A percentile compares a stretch with the other conserved stretches of the same genome.
These are phyloP conservation scores for Chelon labrosus DNA, from an alignment of 2,797 vertebrate species.

Conservation along the genomic window DNA sequence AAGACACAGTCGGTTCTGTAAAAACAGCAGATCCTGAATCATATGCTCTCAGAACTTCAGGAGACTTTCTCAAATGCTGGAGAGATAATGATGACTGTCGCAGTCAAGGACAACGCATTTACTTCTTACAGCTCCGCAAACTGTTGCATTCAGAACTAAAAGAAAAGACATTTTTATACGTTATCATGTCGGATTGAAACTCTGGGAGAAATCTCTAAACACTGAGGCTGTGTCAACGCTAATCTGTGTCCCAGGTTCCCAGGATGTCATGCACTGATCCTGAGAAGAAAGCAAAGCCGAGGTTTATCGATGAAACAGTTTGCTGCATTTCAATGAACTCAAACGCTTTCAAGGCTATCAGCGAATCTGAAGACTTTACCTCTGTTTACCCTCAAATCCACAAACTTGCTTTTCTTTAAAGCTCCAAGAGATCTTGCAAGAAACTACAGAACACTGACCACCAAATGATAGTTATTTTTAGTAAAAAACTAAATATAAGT, in stretches of 20 bases:
- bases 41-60: neutral
- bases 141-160: neutral
- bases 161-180: neutral
- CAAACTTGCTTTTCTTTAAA: neutral
- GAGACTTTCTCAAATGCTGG: neutral
- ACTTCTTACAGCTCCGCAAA: neutral
- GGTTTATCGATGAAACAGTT: slow-evolving; percentile 8
- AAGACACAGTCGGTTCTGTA: neutral
- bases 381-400: slow-evolving; percentile 22
- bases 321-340: slow-evolving; percentile 25
- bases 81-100: neutral
- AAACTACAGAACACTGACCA: neutral
- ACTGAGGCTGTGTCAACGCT: slow-evolving; percentile 1
- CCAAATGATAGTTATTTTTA: neutral
- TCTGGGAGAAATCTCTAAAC: slow-evolving; percentile 3
- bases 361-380: slow-evolving; percentile 9
- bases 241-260: slow-evolving; percentile 3
- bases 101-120: slow-evolving; percentile 15
- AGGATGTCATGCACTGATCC: slow-evolving; percentile 6
- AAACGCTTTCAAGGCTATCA: slow-evolving; percentile 15
- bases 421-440: slow-evolving; percentile 2
- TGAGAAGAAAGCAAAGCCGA: slow-evolving; percentile 8
- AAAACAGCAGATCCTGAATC: neutral
- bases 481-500: neutral
- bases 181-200: neutral